phyloP scores from a whole-genome alignment of 2,888 invertebrate species.

The Cactoblastis cactorum region DNA sequence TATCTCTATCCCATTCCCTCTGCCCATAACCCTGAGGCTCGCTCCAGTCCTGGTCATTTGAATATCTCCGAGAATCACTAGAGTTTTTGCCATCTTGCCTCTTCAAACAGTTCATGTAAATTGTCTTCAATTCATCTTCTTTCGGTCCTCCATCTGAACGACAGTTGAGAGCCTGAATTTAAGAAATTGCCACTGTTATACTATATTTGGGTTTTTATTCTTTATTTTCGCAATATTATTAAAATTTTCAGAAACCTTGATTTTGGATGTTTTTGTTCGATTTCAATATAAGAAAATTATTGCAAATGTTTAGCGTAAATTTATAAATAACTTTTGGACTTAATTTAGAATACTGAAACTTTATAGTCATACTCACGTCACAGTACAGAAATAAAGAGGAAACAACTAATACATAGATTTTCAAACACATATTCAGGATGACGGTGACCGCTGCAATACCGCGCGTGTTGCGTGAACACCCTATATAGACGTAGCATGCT shows the following conservation, averaged over 20 bases:
- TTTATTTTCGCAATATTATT: too few species aligned
- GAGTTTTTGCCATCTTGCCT: conserved; percentile 54
- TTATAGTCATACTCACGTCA: conserved; percentile 40
- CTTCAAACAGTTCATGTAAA: conserved; percentile 78
- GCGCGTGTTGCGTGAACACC: conserved; percentile 18
- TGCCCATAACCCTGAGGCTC: conserved; percentile 39
- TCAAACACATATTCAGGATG: conserved; percentile 43
- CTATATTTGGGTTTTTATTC: background rate
- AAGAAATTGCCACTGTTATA: background rate
- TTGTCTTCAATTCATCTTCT: conserved; percentile 77
- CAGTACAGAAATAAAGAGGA: conserved; percentile 37
- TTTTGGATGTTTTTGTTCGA: too few species aligned
- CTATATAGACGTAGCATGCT: conserved; percentile 49
- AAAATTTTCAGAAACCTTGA: too few species aligned
- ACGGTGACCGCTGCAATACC: conserved; percentile 32
- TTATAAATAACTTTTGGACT: too few species aligned
- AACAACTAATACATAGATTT: conserved; percentile 36
- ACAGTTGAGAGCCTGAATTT: conserved; percentile 75
- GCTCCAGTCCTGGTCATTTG: conserved; percentile 46
- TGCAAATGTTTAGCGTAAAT: too few species aligned
- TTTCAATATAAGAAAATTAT: too few species aligned
- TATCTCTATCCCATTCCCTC: conserved; percentile 38
- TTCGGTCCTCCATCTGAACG: conserved; percentile 79
- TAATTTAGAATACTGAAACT: background rate
- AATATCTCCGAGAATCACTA: conserved; percentile 33